Evolutionary conservation across 2,797 vertebrate genomes (phyloP).

Genomic region (Tarsius wallacei): DNA sequence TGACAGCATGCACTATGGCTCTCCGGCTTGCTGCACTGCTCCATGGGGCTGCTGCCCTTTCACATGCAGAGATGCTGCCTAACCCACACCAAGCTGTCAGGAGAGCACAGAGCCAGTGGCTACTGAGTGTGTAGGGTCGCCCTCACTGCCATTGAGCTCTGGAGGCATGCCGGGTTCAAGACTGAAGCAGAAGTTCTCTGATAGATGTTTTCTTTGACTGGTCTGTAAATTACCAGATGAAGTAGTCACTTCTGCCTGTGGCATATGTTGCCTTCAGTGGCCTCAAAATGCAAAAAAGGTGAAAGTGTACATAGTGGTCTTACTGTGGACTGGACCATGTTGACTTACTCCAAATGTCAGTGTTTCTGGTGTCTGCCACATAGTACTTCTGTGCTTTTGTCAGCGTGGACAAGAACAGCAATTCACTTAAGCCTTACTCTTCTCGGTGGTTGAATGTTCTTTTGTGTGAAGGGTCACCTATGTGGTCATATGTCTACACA

Average conservation of each 20-base stretch:
- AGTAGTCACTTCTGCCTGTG: rapidly evolving
- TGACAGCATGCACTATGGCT: too few species aligned
- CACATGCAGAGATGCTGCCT: too few species aligned
- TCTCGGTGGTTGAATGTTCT: neutral
- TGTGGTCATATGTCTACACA: rapidly evolving
- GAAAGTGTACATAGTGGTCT: rapidly evolving
- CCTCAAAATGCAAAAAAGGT: rapidly evolving
- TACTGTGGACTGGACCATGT: too few species aligned
- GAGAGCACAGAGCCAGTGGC: neutral
- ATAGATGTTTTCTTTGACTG: rapidly evolving
- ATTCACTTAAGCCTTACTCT: too few species aligned
- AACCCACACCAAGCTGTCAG: too few species aligned
- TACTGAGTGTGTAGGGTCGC: too few species aligned
- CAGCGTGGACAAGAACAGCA: too few species aligned
- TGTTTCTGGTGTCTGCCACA: rapidly evolving
- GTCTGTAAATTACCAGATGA: neutral
- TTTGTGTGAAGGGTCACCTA: neutral
- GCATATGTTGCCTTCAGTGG: rapidly evolving
- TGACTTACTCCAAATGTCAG: rapidly evolving
- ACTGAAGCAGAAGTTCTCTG: neutral
- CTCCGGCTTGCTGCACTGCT: too few species aligned
- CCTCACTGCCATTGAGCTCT: too few species aligned
- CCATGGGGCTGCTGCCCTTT: neutral
- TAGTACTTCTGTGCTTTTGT: neutral
- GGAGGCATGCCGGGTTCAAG: neutral